Evolutionary conservation across 2,113 vertebrate genomes (phyloP), one percentile per base, ranked within the genome.

Genomic region (Lethenteron camtschaticum): DNA sequence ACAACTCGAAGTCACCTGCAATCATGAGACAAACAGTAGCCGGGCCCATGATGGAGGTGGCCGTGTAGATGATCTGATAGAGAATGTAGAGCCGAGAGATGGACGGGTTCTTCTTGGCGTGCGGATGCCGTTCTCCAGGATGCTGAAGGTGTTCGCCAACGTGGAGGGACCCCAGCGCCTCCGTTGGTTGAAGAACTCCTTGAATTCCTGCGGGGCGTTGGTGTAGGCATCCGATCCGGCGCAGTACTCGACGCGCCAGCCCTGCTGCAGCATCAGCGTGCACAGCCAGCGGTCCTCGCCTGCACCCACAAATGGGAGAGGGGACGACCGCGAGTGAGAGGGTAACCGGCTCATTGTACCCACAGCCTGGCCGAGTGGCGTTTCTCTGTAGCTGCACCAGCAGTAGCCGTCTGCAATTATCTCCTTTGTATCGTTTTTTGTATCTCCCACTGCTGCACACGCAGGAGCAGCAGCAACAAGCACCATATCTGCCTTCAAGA

Each of bases 241-340:
- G 1, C 84, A 85, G 73, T 85, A 85, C 75, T 85, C 83, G 1
- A 85, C 83, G 69, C 84, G 77, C 84, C 84, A 85, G 9, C 84
- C 84, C 74, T 85, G 83, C 75, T 84, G 81, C 57, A 85, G 74
- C 56, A 85, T 75, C 71, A 85, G 72, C 12, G 84, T 85, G 72
- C 84, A 85, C 72, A 85, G 77, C 84, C 84, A 85, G 18, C 83
- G 82, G 76, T 85, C 84, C 73, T 85, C 84, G 9, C 84, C 83
- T 85, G 16, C 68, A 59, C 55, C 58, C 56, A 57, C 55, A n/a
- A 63, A 12, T 59, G 56, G 16, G 69, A n/a, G 18, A 70, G 41
- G 41, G 41, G 41, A 41, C 41, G 41, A 6, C 41, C 41, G 41
- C 41, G 41, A 41, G 41, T 41, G 4, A 41, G 41, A 41, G 41